Evolutionary conservation across 2,113 vertebrate species (phyloP), one percentile per base, ranked within the genome.

Genomic region (Salvelinus fontinalis): DNA sequence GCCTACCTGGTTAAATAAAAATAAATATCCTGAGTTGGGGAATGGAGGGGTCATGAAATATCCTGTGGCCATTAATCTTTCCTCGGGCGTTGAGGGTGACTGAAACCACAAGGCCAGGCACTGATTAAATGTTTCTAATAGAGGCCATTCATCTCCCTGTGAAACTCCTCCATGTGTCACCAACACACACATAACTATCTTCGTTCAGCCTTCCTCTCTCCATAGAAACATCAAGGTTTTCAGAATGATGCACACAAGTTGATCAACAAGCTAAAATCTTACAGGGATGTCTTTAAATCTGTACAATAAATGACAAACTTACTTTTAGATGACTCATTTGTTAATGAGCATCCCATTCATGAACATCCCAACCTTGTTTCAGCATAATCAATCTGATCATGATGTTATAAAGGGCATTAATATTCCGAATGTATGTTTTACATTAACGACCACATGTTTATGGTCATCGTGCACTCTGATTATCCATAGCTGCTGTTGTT

Each of bases 111-210:
- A 87, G 88, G 88, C 76, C 78, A 83, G 90, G 87, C 85, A 79
- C 90, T 95, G 94, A 96, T 94, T 94, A 95, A 95, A 95, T 90
- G 88, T 81, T 84, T 82, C 80, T 95, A 93, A 95, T 93, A 89
- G 91, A 89, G 85, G 85, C 89, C 91, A 94, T 93, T 94, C 85
- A 90, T 93, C 92, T 93, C 85, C 60, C 79, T 75, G 86, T 80
- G 89, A 93, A 91, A 83, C 73, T 77, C 84, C 77, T 87, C 87
- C 88, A 88, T 84, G 86, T 91, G 90, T 90, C 85, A 75, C 67
- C 31, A 81, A 78, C 81, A 73, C 26, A 67, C 26, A 62, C 74
- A 62, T 18, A 54, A 4, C 20, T 20, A 3, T 51, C 70, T 29
- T 18, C 5, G 24, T 54, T 3, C 64, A 62, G 62, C 27, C 65